Conservation (phyloP, 30 jellyfish, hydroid and myxozoan genomes). For the Haliclystus octoradiatus region DNA sequence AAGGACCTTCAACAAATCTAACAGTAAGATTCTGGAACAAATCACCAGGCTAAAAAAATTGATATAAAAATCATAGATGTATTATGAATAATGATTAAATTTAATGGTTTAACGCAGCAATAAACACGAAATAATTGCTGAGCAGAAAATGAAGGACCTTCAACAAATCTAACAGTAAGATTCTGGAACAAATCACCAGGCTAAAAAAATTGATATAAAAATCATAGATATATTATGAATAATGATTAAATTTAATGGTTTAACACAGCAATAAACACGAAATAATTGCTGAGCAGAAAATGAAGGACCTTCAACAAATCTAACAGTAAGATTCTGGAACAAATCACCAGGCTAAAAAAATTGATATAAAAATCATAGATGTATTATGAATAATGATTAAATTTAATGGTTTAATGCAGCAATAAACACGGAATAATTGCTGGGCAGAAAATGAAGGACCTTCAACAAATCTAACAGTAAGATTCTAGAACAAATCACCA, state of each 20-base stretch:
- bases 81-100: no score
- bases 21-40: slow-evolving; percentile 28
- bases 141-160: slow-evolving; percentile 7
- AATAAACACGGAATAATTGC: slow-evolving; percentile 46
- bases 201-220: slow-evolving; percentile 10
- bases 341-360: slow-evolving; percentile 25
- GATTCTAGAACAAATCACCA: slow-evolving; percentile 17
- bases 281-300: slow-evolving; percentile 31
- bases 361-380: no score
- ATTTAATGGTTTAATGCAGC: slow-evolving; percentile 37
- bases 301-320: slow-evolving; percentile 21
- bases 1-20: slow-evolving; percentile 6
- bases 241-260: slow-evolving; percentile 16
- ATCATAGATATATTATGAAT: no score
- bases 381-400: no score
- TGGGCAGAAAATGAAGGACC: slow-evolving; percentile 10
- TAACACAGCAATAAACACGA: slow-evolving; percentile 52
- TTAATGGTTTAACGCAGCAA: slow-evolving; percentile 44
- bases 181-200: slow-evolving; percentile 32
- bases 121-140: slow-evolving; percentile 40
- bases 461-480: slow-evolving; percentile 25
- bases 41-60: slow-evolving; percentile 26
- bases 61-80: no score
- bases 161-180: slow-evolving; percentile 22
- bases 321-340: slow-evolving; percentile 21